Evolutionary conservation across 2,113 vertebrate genomes (phyloP), one percentile per base, ranked within the genome.

Genomic region (Todiramphus saurophagus): DNA sequence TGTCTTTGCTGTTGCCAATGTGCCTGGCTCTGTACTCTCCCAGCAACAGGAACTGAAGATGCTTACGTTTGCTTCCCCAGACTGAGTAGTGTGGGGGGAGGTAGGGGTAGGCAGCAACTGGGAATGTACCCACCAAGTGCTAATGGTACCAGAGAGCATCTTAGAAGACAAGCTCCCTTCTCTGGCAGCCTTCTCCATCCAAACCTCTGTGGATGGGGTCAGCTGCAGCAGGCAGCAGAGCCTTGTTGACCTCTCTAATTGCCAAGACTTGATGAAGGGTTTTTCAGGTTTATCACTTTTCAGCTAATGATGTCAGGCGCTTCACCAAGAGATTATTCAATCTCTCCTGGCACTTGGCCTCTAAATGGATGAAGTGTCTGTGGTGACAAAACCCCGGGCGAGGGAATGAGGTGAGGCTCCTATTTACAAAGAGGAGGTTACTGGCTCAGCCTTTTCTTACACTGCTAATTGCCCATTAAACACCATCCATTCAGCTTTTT

Each of bases 141-240:
- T 23, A 2, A 7, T 17, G 72, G 5, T 64, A 16, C 11, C 7
- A 4, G 58, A 3, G 14, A 6, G 5, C 5, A 0, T 69, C 51
- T 28, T 4, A 13, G 41, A 41, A 41, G 41, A 20, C 16, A 5
- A 10, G 3, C 27, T 69, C 18, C 28, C 13, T 56, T 24, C 2
- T 8, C 33, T 35, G 53, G 41, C 37, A 62, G 64, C 1, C 3
- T 0, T 20, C 17, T 81, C 31, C 39, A 25, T 43, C 18, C 60
- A 2, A 1, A 12, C 11, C 62, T 12, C 11, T 11, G 53, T 13
- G 9, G 58, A 4, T 23, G 60, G 31, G 48, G 20, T 51, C 37
- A 31, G 35, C 56, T 24, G 39, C 66, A 6, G 5, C 0, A 41
- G 41, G 23, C 83, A 18, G 59, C 8, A 9, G 24, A 50, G 44